Conservation (phyloP, 1,140 invertebrate genomes). For the Medauroidea extradentata region DNA sequence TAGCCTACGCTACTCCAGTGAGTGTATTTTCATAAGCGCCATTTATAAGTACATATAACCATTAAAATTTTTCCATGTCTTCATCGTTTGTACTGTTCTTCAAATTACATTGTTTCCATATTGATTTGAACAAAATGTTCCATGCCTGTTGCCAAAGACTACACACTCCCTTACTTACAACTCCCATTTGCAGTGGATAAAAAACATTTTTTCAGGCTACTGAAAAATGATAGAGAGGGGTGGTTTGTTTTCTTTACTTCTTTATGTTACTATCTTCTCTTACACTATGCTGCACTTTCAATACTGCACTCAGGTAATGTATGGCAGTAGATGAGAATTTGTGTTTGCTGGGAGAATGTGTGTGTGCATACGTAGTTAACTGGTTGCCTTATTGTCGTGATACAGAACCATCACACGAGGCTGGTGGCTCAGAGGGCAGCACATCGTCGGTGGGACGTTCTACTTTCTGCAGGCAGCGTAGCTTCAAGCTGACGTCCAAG, state of each 20-base stretch:
- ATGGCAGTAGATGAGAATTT: not conserved
- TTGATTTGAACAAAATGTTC: not conserved
- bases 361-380: slow-evolving; percentile 13
- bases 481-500: slow-evolving; percentile 10
- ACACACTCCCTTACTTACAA: too few species aligned
- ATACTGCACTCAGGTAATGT: not conserved
- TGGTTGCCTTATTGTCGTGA: not conserved
- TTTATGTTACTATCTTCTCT: not conserved
- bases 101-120: not conserved
- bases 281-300: not conserved
- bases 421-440: slow-evolving; percentile 26
- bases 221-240: not conserved
- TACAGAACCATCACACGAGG: slow-evolving; percentile 29
- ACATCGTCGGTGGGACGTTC: slow-evolving; percentile 37
- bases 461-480: slow-evolving; percentile 38
- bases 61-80: not conserved
- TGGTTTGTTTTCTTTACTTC: not conserved
- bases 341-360: not conserved
- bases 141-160: too few species aligned
- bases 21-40: too few species aligned
- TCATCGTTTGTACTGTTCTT: not conserved
- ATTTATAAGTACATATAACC: too few species aligned
- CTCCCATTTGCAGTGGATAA: too few species aligned
- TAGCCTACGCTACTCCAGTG: too few species aligned
- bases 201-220: not conserved